Evolutionary conservation across 2,113 vertebrate genomes (phyloP).

Genomic region (Cephalophus harveyi): DNA sequence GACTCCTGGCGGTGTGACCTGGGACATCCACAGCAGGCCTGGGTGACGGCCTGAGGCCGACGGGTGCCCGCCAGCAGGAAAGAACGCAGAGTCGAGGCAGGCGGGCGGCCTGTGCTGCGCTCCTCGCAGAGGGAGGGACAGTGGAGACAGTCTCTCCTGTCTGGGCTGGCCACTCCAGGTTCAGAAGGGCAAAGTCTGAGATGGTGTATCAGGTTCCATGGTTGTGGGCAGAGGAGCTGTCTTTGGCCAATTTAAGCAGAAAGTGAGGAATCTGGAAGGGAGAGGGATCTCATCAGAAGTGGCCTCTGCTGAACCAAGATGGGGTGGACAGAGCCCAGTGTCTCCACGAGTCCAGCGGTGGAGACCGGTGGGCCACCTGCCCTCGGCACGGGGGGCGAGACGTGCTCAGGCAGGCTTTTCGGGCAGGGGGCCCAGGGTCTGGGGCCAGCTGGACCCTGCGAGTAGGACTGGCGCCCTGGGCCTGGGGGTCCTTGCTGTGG

Average conservation of each 20-base stretch:
- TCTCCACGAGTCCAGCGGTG: neutral
- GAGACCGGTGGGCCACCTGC: neutral
- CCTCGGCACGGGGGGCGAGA: rapidly evolving
- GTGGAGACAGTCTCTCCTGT: neutral
- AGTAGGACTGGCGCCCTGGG: neutral
- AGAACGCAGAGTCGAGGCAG: neutral
- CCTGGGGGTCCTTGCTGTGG: neutral
- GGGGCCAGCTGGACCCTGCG: neutral
- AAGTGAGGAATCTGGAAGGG: neutral
- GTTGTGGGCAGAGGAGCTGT: neutral
- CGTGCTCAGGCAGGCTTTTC: neutral
- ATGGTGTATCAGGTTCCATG: neutral
- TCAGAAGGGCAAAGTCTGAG: neutral
- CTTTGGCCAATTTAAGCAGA: neutral
- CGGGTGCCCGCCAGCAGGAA: neutral
- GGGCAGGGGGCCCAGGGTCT: neutral
- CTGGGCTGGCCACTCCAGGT: neutral
- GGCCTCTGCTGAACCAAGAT: neutral
- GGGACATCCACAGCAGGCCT: neutral
- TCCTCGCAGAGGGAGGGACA: neutral
- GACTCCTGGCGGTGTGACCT: neutral
- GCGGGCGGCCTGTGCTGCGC: neutral
- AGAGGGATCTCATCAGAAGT: neutral
- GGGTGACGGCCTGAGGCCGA: neutral
- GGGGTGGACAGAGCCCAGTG: neutral